phyloP scores from a whole-genome alignment of 2,797 vertebrate genomes.

The Furcifer pardalis region DNA sequence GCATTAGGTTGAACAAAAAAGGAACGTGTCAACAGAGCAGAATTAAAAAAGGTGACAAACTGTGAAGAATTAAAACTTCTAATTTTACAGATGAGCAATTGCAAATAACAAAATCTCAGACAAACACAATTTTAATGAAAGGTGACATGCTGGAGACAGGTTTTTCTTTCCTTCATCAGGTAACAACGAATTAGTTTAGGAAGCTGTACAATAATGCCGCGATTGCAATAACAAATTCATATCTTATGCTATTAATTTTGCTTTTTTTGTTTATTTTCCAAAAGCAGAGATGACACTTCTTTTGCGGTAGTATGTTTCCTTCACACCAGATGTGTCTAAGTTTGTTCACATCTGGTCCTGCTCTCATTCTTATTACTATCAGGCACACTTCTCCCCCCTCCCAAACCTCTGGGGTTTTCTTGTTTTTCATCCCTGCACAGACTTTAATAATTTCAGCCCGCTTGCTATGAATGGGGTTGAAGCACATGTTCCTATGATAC shows the following conservation, averaged over 20 bases:
- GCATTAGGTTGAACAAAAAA: slow-evolving; percentile 34
- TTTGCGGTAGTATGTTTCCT: slow-evolving; percentile 58
- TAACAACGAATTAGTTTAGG: slow-evolving; percentile 70
- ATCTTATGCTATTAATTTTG: slow-evolving; percentile 57
- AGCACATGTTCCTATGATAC: neutral
- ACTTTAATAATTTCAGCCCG: slow-evolving; percentile 34
- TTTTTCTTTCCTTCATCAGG: slow-evolving; percentile 66
- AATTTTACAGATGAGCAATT: slow-evolving; percentile 80
- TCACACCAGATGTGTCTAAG: slow-evolving; percentile 58
- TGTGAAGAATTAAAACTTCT: slow-evolving; percentile 80
- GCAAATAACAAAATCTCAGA: slow-evolving; percentile 77
- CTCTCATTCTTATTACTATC: slow-evolving; percentile 34
- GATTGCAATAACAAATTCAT: slow-evolving; percentile 57
- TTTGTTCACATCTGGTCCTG: slow-evolving; percentile 53
- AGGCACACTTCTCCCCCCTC: slow-evolving; percentile 15
- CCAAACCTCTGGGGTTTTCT: neutral
- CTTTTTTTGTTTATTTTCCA: slow-evolving; percentile 66
- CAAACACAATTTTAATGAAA: slow-evolving; percentile 78
- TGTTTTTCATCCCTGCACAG: slow-evolving; percentile 1
- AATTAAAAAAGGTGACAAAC: slow-evolving; percentile 78
- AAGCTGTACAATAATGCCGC: slow-evolving; percentile 48
- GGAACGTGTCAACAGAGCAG: slow-evolving; percentile 67
- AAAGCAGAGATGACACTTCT: slow-evolving; percentile 67
- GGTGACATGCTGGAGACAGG: slow-evolving; percentile 71
- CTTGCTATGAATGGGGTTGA: neutral